Conservation (phyloP, 37 sponge, comb jelly and placozoan genomes). For the Axinella damicornis region DNA sequence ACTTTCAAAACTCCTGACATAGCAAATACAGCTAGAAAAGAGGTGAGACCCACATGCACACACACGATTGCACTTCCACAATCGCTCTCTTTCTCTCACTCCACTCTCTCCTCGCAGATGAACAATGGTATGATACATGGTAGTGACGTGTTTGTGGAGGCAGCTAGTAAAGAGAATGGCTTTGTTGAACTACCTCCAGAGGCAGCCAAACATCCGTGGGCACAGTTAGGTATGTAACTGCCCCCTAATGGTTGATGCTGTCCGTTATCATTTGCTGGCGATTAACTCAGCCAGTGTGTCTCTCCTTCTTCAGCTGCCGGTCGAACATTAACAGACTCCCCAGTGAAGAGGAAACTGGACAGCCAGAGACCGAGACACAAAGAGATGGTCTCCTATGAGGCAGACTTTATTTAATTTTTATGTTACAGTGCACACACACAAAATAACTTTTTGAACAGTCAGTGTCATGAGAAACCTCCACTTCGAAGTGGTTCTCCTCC, state of each 20-base stretch:
- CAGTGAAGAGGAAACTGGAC: conserved; percentile 7
- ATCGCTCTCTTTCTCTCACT: no score
- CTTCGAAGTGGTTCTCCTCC: conserved; percentile 76
- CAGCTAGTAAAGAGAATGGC: conserved; percentile 71
- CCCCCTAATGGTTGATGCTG: no score
- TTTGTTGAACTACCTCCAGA: conserved; percentile 80
- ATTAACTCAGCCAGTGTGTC: no score
- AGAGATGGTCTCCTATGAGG: conserved; percentile 25
- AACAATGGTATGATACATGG: conserved; percentile 71
- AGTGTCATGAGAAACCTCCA: conserved; percentile 54
- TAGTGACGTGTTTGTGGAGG: conserved; percentile 50
- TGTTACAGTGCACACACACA: no score
- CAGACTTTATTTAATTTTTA: conserved; percentile 15
- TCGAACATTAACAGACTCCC: conserved; percentile 27
- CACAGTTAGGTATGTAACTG: conserved; percentile 43
- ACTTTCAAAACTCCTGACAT: conserved; percentile 31
- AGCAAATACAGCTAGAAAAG: conserved; percentile 53
- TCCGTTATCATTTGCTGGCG: no score
- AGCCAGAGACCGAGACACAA: conserved; percentile 36
- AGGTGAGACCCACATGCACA: conserved; percentile 28
- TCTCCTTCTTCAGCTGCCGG: conserved; percentile 32
- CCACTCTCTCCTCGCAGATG: conserved; percentile 48
- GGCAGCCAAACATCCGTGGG: conserved; percentile 74
- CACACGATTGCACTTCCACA: no score
- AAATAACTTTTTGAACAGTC: no score